Base-by-base conservation (phyloP, 2,888 invertebrate species). In the Drosophila gaucha region DNA sequence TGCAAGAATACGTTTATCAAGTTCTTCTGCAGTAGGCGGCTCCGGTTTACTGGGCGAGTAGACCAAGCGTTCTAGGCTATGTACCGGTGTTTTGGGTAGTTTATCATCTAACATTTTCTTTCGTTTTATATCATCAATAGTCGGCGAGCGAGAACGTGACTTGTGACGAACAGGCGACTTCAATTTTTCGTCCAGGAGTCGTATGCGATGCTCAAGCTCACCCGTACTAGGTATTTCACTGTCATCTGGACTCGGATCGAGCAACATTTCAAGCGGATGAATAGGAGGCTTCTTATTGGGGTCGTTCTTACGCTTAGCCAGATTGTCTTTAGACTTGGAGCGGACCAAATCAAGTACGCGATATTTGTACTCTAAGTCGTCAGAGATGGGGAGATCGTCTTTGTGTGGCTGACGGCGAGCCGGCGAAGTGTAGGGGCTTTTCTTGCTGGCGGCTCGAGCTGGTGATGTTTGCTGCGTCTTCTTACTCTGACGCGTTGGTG, bases 231-330 rank as follows among this genome's bases (percentile, higher is more conserved):
- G 91, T 66, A 91, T 89, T 10, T 78, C 77, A 44, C 66, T 80
- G 2, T 76, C 78, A 36, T 88, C 88, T 0, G 90, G 90, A 57
- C 90, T 90, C 3, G 90, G 79, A 47, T 89, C 90, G 0, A 90
- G 86, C n/a, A 90, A 52, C 89, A 90, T 90, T 73, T 90, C 90
- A 1, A 90, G 68, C 0, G 90, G 90, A 74, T 90, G 90, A 60
- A 90, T 90, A 18, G 90, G 78, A 20, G 80, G 77, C 20, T 84
- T 87, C 10, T 75, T 79, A 33, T 82, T 86, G 6, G 78, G 59
- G 54, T 88, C 80, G 9, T 58, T 49, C 55, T 76, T 73, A 24
- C 86, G 78, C 20, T 72, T 80, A 3, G 65, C 43, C 14, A 85
- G 31, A 51, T 74, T 78, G 6, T 85, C 85, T 16, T 89, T 88